Conservation (phyloP, 2,888 invertebrate species). For the Seira sanloemensis region DNA sequence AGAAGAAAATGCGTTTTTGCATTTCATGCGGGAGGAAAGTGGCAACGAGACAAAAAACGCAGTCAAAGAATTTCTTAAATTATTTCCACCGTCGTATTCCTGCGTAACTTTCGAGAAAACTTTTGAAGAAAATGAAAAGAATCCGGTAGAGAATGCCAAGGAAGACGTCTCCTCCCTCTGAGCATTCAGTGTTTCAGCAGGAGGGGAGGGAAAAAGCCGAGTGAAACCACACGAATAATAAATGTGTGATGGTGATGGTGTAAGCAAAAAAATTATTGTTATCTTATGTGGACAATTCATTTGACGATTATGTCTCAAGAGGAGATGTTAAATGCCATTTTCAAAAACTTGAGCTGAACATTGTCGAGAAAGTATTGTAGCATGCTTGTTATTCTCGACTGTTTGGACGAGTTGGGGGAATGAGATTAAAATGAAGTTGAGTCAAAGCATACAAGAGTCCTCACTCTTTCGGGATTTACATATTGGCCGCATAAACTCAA, state of each 20-base stretch:
- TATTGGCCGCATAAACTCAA: too few species aligned
- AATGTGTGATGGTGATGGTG: neutral
- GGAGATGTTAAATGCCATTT: neutral
- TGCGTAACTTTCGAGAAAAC: neutral
- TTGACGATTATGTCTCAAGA: neutral
- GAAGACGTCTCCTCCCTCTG: too few species aligned
- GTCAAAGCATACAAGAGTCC: constrained; percentile 7
- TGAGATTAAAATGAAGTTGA: constrained; percentile 2
- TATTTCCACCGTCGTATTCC: constrained; percentile 3
- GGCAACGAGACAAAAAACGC: neutral
- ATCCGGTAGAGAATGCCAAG: neutral
- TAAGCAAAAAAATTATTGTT: constrained; percentile 1
- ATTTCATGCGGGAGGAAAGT: neutral
- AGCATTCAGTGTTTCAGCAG: too few species aligned
- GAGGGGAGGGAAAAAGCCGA: too few species aligned
- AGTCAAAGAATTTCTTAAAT: neutral
- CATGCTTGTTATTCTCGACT: neutral
- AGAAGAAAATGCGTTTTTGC: constrained; percentile 9
- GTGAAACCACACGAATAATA: neutral
- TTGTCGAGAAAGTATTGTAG: too few species aligned
- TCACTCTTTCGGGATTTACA: too few species aligned
- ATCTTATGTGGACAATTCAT: neutral
- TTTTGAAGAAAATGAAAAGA: neutral
- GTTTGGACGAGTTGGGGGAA: neutral
- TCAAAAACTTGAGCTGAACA: neutral